Evolutionary conservation across 2,888 invertebrate species (phyloP), one percentile per base, ranked within the genome.

Genomic region (Nomada ferruginata): DNA sequence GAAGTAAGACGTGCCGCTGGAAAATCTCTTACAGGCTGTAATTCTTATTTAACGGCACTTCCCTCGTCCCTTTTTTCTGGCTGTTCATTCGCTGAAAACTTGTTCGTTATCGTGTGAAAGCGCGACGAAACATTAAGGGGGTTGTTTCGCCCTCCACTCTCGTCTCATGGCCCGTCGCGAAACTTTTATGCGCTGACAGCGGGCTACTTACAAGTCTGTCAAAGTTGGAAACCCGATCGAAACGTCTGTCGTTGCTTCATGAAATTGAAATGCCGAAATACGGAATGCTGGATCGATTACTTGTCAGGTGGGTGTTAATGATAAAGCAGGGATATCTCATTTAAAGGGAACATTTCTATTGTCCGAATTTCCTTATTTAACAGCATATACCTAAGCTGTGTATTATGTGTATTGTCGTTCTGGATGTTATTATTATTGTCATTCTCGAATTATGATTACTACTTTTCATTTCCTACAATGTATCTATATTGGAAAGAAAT

Each of bases 11-110:
- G 70, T 65, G 70, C 36, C 47, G 53, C 53, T 26, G 65, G 70
- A 55, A 65, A 77, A 65, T 65, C 65, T 79, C 70, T 71, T 36
- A 47, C 52, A 23, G 23, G 26, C 63, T 76, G 77, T 64, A 77
- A 77, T 70, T 79, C 64, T 65, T 70, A 69, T 79, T 77, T 79
- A 79, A 70, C 69, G 42, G 20, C 23, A 13, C 53, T 23, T 53
- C 20, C 20, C 42, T n/a, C 53, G 36, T 42, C 26, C 47, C 29
- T 26, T 65, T 26, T 59, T 29, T 59, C 53, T 53, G 15, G 44
- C 44, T n/a, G 13, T 10, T 18, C 13, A 23, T 23, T 20, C 15
- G 59, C 7, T 53, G 23, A 36, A 50, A 77, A 77, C 65, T 77
- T 79, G 70, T 65, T 70, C 60, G 59, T 79, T 77, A 71, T 50